Evolutionary conservation across 2,888 invertebrate genomes (phyloP), one percentile per base, ranked within the genome.

Genomic region (Zele albiditarsus): DNA sequence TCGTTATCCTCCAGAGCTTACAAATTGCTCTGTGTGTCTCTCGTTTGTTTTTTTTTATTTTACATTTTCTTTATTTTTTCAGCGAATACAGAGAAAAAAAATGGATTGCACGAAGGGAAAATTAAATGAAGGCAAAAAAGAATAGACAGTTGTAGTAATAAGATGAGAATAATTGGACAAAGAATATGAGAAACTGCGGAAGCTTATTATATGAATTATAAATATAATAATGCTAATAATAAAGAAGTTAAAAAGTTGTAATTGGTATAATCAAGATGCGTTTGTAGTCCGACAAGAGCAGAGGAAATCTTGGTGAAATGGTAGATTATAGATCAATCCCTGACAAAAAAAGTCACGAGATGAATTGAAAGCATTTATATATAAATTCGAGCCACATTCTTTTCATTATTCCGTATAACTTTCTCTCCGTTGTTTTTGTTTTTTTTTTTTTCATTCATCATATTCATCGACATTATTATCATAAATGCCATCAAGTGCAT

Each of bases 281-380:
- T 79, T 78, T 67, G 76, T 75, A 73, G 76, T 80, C 79, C 79
- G 77, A 68, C 67, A 76, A 75, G 80, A 82, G 62, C 73, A 74
- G 68, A 71, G 72, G 60, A 79, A 79, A 74, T 79, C 80, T 78
- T 77, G 79, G 78, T 76, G 81, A 71, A 73, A 70, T 75, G 79
- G 83, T n/a, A 82, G 84, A 85, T 85, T 83, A 84, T 79, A 78
- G 72, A 67, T 77, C 78, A 76, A 58, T 70, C n/a, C n/a, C n/a
- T n/a, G n/a, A n/a, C n/a, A n/a, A n/a, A n/a, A n/a, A n/a, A n/a
- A n/a, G n/a, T n/a, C n/a, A n/a, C n/a, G n/a, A n/a, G n/a, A n/a
- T n/a, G n/a, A n/a, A n/a, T n/a, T n/a, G n/a, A n/a, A n/a, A n/a
- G n/a, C n/a, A n/a, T n/a, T n/a, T n/a, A n/a, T n/a, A n/a, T n/a